phyloP scores from a whole-genome alignment of 2,113 vertebrate genomes.

The Boleophthalmus pectinirostris region DNA sequence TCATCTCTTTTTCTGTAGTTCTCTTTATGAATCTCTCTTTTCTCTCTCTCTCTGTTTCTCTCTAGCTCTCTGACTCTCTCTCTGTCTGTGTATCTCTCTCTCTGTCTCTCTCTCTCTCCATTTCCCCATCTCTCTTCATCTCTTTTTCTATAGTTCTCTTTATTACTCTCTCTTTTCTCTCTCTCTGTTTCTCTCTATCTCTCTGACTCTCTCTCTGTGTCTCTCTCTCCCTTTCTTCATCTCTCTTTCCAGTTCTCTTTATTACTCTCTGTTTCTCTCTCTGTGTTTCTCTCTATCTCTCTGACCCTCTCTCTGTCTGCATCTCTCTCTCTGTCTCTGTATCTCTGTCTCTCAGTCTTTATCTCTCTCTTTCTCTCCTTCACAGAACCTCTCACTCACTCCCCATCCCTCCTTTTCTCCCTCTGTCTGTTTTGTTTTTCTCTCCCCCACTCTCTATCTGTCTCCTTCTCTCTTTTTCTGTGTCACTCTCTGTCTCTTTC shows the following conservation, averaged over 20 bases:
- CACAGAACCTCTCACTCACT: too few relatives aligned
- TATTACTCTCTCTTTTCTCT: neutral
- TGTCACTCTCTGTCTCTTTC: neutral
- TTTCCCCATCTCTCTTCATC: neutral
- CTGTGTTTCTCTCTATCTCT: neutral
- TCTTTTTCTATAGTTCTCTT: too few relatives aligned
- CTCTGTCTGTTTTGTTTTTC: too few relatives aligned
- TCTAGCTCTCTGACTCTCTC: too few relatives aligned
- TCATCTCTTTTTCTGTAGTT: too few relatives aligned
- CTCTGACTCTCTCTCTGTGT: neutral
- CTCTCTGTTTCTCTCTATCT: neutral
- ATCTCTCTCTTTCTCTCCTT: neutral
- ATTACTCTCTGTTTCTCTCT: neutral
- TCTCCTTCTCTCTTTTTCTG: too few relatives aligned
- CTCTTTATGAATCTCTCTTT: too few relatives aligned
- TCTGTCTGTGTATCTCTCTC: too few relatives aligned
- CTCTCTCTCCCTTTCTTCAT: neutral
- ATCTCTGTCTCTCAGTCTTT: neutral
- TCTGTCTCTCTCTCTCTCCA: neutral
- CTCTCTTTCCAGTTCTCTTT: neutral
- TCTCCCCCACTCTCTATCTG: too few relatives aligned
- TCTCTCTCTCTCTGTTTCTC: too few relatives aligned
- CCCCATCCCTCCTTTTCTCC: neutral
- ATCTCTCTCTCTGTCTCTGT: too few relatives aligned
- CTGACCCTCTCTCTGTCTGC: neutral